Base-by-base conservation (phyloP, 2,113 vertebrate species). In the Gasterosteus aculeatus region DNA sequence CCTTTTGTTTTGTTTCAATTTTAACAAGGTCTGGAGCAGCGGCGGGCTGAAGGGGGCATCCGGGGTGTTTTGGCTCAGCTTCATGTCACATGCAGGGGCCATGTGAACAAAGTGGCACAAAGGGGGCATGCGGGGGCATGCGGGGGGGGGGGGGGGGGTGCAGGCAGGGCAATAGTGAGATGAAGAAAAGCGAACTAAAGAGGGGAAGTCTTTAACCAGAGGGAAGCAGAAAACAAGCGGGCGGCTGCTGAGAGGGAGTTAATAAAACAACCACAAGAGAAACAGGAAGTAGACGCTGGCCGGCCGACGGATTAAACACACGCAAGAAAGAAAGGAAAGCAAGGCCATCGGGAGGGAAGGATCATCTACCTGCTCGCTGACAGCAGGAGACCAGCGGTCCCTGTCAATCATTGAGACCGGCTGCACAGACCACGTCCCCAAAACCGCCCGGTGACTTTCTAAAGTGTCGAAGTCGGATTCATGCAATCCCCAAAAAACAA, bases 71-170 rank as follows among this genome's bases (percentile, higher is more conserved):
- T 93, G 93, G 93, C 91, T 90, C 82, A 54, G 83, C 88, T 89
- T 87, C 68, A 63, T 83, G 92, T 94, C 93, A 94, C 93, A 93
- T 94, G 93, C 91, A 84, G 89, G 57, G 90, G 91, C 93, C 93
- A 93, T 92, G 93, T 93, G 93, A 93, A 93, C 83, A 78, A 77
- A 75, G 92, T 89, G 86, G 87, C 92, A 93, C 85, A 77, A 70
- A 75, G 70, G 86, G 22, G 22, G 22, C 22, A 26, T 26, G 18
- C 47, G 69, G 58, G 54, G 75, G 64, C 53, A 81, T 26, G 54
- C 38, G 69, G 76, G 49, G 69, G 80, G 68, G 31, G 72, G 31
- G 26, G n/a, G 63, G 46, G 72, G n/a, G 3, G 7, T 38, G 35
- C 4, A 38, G 35, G 35, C 10, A 10, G 51, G 47, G 38, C 8